phyloP scores from a whole-genome alignment of 2,113 vertebrate species.

The Bujurquina vittata region DNA sequence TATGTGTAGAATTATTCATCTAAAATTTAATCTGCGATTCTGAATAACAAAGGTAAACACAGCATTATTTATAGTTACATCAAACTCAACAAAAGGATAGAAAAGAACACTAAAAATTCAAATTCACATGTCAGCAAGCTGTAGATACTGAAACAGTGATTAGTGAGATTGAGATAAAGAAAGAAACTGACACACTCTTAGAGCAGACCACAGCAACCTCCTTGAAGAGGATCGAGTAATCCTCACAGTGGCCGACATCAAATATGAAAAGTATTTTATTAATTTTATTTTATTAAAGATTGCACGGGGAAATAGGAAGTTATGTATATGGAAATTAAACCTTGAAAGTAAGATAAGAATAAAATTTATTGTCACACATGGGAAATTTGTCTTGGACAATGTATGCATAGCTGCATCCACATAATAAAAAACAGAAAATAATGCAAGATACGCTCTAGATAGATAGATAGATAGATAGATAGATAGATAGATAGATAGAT shows the following conservation, averaged over 20 bases:
- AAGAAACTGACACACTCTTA: background rate
- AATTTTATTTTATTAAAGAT: too few species aligned
- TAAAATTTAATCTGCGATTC: background rate
- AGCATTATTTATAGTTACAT: background rate
- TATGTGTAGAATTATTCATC: constrained; percentile 4
- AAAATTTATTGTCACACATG: too few species aligned
- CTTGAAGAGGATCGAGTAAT: too few species aligned
- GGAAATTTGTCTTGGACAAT: too few species aligned
- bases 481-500: too few species aligned
- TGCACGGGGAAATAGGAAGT: background rate
- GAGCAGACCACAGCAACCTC: too few species aligned
- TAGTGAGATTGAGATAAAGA: background rate
- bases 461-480: too few species aligned
- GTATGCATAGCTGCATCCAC: too few species aligned
- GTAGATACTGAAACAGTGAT: background rate
- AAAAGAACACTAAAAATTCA: background rate
- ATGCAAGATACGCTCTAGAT: too few species aligned
- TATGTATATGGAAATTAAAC: background rate
- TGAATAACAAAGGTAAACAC: background rate
- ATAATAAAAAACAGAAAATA: too few species aligned
- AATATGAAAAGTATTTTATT: too few species aligned
- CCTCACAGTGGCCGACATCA: too few species aligned
- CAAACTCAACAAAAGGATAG: background rate
- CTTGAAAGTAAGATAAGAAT: background rate
- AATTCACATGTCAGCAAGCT: background rate